Evolutionary conservation across 2,113 vertebrate genomes (phyloP).

Genomic region (Isurus oxyrinchus): DNA sequence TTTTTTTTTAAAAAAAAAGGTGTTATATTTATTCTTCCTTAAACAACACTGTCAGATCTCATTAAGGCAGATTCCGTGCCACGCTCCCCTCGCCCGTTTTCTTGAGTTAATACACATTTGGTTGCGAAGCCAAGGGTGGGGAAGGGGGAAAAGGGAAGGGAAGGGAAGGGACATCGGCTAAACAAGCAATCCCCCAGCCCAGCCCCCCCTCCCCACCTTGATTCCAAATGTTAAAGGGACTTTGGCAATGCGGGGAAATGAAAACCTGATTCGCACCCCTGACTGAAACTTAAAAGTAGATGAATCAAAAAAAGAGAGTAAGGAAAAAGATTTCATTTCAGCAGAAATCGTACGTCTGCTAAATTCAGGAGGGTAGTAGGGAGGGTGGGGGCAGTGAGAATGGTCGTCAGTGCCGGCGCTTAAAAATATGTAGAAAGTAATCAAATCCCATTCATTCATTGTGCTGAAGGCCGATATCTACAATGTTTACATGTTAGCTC

Average conservation of each 20-base stretch:
- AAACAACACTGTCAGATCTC: slow-evolving; percentile 2
- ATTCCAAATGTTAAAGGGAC: neutral
- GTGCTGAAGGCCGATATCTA: neutral
- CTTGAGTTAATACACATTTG: neutral
- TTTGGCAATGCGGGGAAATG: neutral
- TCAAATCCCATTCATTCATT: slow-evolving; percentile 1
- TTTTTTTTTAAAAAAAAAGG: neutral
- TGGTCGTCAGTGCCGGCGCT: neutral
- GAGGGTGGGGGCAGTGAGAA: too few species aligned
- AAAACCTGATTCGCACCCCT: neutral
- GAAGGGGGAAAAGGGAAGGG: too few species aligned
- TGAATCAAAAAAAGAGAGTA: neutral
- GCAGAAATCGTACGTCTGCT: neutral
- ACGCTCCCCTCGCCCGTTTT: neutral
- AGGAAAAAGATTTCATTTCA: neutral
- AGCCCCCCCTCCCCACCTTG: too few species aligned
- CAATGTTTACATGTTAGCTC: slow-evolving; percentile 47
- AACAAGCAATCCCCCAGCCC: neutral
- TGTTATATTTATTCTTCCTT: neutral
- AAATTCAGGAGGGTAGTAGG: neutral
- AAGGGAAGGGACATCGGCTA: neutral
- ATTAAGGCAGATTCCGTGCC: neutral
- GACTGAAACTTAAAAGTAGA: neutral
- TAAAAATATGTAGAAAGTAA: neutral
- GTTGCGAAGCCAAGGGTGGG: neutral